Evolutionary conservation across 2,113 vertebrate species (phyloP).

Genomic region (Piaya cayana): DNA sequence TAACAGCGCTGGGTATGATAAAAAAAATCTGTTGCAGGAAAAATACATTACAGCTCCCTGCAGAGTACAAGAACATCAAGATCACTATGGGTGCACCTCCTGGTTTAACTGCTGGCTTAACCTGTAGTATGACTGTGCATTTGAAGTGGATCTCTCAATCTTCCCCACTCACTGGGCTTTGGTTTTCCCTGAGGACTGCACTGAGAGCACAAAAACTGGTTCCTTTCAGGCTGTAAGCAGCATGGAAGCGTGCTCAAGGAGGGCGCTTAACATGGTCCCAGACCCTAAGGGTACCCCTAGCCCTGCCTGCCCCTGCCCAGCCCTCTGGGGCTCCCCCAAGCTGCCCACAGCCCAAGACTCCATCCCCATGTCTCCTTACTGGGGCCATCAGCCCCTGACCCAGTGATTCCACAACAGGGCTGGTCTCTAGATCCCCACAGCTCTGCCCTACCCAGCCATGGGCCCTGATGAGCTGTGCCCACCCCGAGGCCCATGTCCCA

Average conservation of each 20-base stretch:
- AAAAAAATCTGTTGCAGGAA: neutral
- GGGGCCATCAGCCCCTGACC: neutral
- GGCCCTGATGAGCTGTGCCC: accelerated
- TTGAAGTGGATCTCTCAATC: neutral
- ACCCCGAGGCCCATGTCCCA: accelerated
- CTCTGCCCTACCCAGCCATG: accelerated
- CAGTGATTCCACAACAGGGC: accelerated
- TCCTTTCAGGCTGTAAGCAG: neutral
- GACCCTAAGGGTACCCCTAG: neutral
- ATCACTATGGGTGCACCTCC: neutral
- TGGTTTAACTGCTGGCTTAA: neutral
- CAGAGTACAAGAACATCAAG: neutral
- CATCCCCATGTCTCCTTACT: accelerated
- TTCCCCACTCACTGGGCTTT: neutral
- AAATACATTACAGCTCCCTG: neutral
- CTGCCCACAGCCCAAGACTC: neutral
- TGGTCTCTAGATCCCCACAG: neutral
- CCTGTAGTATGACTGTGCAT: accelerated
- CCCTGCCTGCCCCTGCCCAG: neutral
- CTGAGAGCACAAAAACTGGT: neutral
- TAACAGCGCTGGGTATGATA: neutral
- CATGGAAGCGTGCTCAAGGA: accelerated
- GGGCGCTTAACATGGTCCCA: too few relatives aligned
- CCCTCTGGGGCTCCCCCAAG: neutral
- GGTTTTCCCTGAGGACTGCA: neutral